A percentile compares a stretch with the other conserved stretches of the same genome.
Conservation (phyloP, 2,113 vertebrate genomes). For the Corythornis vintsioides region DNA sequence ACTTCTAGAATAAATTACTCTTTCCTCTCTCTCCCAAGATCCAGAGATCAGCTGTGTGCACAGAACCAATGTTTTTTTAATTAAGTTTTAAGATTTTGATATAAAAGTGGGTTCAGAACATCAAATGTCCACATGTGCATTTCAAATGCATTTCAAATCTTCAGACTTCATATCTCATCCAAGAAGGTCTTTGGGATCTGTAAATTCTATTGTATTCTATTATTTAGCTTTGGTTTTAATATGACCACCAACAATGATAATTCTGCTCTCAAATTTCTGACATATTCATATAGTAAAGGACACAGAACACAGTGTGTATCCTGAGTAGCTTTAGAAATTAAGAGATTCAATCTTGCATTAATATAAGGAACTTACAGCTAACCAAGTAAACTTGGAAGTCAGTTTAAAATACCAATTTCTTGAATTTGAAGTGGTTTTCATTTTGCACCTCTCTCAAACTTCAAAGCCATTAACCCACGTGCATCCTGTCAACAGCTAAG, state of each 20-base stretch:
- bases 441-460: not conserved
- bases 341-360: not conserved
- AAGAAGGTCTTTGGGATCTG: not conserved
- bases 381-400: not conserved
- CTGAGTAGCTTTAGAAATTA: not conserved
- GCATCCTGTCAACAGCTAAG: not conserved
- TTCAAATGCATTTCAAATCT: slow-evolving; percentile 1
- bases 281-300: not conserved
- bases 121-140: not conserved
- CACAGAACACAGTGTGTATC: not conserved
- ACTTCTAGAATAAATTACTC: not conserved
- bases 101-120: not conserved
- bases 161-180: not conserved
- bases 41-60: not conserved
- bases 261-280: not conserved
- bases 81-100: not conserved
- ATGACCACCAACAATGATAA: not conserved
- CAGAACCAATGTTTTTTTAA: not conserved
- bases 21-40: not conserved
- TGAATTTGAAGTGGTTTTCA: not conserved
- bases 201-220: not conserved
- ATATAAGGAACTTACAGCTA: not conserved
- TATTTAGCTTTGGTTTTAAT: not conserved
- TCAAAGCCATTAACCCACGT: not conserved
- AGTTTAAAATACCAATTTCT: not conserved